A percentile compares a stretch with the other conserved stretches of the same genome.
Conservation (phyloP, 2,113 vertebrate species). For the Pygoscelis adeliae region DNA sequence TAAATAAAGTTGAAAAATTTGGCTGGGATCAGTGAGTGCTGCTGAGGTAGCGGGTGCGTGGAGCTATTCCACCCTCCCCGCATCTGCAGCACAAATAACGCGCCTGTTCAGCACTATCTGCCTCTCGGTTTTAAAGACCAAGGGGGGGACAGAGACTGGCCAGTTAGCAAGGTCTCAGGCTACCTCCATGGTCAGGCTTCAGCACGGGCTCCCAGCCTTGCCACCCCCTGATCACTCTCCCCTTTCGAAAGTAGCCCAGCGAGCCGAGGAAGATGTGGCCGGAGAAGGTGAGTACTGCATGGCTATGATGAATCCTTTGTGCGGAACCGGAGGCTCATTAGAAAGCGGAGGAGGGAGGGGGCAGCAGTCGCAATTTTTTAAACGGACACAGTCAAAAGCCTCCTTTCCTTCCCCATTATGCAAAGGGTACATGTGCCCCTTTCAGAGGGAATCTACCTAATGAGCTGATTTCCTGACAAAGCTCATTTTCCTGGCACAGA, state of each 20-base stretch:
- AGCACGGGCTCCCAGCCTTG: not conserved
- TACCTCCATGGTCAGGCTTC: not conserved
- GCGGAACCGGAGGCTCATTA: not conserved
- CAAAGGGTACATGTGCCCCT: not conserved
- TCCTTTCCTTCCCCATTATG: not conserved
- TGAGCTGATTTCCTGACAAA: not conserved
- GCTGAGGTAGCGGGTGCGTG: not conserved
- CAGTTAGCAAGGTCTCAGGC: not conserved
- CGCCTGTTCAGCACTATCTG: not conserved
- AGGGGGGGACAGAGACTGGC: not conserved
- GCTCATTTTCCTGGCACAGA: not conserved
- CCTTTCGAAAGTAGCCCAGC: not conserved
- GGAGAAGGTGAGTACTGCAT: slow-evolving; percentile 39
- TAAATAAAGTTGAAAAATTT: slow-evolving; percentile 73
- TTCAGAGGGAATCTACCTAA: not conserved
- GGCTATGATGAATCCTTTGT: not conserved
- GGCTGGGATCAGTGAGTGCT: slow-evolving; percentile 28
- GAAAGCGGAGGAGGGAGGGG: not conserved
- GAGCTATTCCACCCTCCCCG: not conserved
- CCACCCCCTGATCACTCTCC: not conserved
- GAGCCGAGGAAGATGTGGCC: not conserved
- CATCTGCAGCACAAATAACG: not conserved
- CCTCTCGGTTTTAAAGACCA: not conserved
- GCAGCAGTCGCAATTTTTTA: not conserved
- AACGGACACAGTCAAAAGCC: not conserved